Base-by-base conservation (phyloP, 1,140 invertebrate species). In the Plectrocnemia conspersa region DNA sequence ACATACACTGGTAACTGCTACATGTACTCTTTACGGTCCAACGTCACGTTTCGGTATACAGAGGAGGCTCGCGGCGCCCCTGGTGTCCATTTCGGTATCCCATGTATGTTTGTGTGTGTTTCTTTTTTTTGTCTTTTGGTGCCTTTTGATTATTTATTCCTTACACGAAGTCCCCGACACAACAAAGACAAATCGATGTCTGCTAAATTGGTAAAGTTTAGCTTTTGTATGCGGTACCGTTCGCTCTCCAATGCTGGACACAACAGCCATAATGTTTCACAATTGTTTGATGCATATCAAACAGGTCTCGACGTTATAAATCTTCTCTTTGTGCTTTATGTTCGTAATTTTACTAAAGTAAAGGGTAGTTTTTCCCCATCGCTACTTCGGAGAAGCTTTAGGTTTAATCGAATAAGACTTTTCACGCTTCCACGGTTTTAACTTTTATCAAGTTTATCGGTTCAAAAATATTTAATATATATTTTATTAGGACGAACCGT, bases 131-230 rank as follows among this genome's bases (percentile, higher is more conserved):
- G 22, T 21, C 40, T 13, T 18, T 13, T 36, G 19, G 13, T 36
- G 35, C 35, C 19, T 15, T 15, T 36, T 18, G 18, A 53, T 53
- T 53, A 41, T 32, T 42, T 44, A 53, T 53, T 53, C 50, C 38
- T 25, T 10, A 53, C 50, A 53, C 50, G 50, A 11, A 18, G n/a
- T 11, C 11, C 40, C 9, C 18, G n/a, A n/a, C n/a, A 53, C 38
- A 53, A 53, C 50, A 53, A 53, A 53, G 50, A 53, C 41, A 53
- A 41, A 53, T 53, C 38, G 50, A 41, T 53, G 50, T 53, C 41
- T n/a, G 40, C 50, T 25, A 53, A 53, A 42, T 53, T 53, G 38
- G 50, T 25, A 42, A 44, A 44, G 41, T 44, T 44, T 19, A 36
- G 27, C 48, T 50, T n/a, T 47, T 23, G 48, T 35, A 13, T 35